These are phyloP conservation scores for Saccopteryx leptura DNA, from an alignment of 2,113 vertebrate genomes.

Conservation along the genomic window DNA sequence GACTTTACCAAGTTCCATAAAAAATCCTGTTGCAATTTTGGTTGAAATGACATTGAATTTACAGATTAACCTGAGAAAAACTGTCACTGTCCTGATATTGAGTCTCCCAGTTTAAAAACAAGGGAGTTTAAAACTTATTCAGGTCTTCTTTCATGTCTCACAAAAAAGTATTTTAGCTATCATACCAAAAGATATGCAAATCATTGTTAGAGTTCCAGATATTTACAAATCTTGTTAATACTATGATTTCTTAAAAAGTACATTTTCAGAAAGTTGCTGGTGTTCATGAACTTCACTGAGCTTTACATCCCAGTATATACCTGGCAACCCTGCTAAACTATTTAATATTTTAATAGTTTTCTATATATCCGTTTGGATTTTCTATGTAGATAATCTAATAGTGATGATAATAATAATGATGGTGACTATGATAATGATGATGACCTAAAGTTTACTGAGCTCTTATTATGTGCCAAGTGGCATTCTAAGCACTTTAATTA, in stretches of 20 bases:
- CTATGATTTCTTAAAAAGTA: background rate
- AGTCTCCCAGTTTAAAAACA: constrained; percentile 44
- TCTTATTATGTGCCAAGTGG: background rate
- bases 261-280: background rate
- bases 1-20: background rate
- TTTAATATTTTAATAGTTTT: constrained; percentile 44
- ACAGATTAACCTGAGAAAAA: background rate
- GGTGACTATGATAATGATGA: background rate
- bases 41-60: background rate
- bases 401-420: background rate
- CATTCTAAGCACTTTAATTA: background rate
- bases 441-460: background rate
- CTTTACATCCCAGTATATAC: background rate
- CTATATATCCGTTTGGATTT: background rate
- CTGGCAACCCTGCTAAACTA: background rate
- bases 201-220: background rate
- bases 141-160: background rate
- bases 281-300: background rate
- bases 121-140: background rate
- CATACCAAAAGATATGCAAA: background rate
- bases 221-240: background rate
- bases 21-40: background rate
- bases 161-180: constrained; percentile 12
- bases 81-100: background rate
- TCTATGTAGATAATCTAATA: background rate